Evolutionary conservation across 2,797 vertebrate genomes (phyloP).

Genomic region (Malacoraja senta): DNA sequence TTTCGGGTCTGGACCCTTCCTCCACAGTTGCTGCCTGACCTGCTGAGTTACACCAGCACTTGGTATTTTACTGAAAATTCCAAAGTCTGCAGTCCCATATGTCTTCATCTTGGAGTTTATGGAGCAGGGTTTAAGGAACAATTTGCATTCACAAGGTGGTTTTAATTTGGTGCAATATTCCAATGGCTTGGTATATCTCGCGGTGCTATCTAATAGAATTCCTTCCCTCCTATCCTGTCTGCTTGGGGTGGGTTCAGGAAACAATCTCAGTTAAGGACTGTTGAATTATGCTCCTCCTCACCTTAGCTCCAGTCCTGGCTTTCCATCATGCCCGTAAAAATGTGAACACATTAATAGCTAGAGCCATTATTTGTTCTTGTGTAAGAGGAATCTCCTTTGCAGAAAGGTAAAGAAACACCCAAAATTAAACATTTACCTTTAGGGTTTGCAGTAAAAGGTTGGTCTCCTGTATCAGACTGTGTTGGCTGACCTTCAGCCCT

Average conservation of each 20-base stretch:
- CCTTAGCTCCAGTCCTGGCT: neutral
- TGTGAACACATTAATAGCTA: neutral
- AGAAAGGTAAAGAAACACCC: constrained; percentile 4
- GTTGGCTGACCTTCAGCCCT: neutral
- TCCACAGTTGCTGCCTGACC: no score
- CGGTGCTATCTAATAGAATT: no score
- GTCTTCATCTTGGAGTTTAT: no score
- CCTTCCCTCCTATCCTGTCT: neutral
- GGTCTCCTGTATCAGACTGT: neutral
- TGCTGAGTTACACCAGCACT: no score
- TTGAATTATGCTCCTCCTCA: neutral
- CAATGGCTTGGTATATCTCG: neutral
- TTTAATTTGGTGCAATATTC: neutral
- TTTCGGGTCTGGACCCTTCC: no score
- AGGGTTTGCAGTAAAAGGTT: neutral
- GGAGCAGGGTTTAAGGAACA: neutral
- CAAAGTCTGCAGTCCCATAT: no score
- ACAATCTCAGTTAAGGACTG: neutral
- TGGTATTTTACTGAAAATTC: no score
- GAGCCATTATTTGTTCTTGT: neutral
- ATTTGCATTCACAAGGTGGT: neutral
- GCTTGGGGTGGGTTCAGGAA: neutral
- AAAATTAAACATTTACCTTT: neutral
- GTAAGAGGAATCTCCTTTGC: neutral
- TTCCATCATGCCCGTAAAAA: neutral